These are phyloP conservation scores for Sarcophaga bullata DNA, from an alignment of 1,140 invertebrate species.

Conservation along the genomic window DNA sequence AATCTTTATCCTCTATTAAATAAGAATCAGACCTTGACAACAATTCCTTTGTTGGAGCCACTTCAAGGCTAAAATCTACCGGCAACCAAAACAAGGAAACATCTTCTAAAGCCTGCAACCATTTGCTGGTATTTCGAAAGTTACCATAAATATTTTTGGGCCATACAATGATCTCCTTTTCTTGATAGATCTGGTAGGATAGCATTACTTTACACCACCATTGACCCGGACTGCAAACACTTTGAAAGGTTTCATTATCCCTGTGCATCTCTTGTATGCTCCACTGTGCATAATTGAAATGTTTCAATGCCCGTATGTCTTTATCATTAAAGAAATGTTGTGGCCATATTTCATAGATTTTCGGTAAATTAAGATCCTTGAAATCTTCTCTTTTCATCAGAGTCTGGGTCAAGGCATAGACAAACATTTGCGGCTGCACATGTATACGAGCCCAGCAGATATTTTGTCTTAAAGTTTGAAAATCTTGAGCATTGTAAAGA, in stretches of 20 bases:
- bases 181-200: neutral
- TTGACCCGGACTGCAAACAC: neutral
- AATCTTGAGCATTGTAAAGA: constrained; percentile 74
- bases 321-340: constrained; percentile 72
- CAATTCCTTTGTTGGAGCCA: neutral
- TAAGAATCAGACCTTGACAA: neutral
- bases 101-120: constrained; percentile 50
- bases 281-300: constrained; percentile 51
- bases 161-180: constrained; percentile 40
- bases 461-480: constrained; percentile 70
- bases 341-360: constrained; percentile 76
- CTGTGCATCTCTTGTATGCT: neutral
- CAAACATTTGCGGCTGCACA: constrained; percentile 74
- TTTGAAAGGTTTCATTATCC: neutral
- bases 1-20: constrained; percentile 47
- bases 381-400: constrained; percentile 72
- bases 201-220: neutral
- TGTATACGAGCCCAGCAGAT: constrained; percentile 73
- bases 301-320: constrained; percentile 69
- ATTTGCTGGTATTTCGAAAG: constrained; percentile 42
- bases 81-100: constrained; percentile 44
- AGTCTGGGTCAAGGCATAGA: constrained; percentile 72
- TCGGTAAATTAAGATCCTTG: constrained; percentile 71
- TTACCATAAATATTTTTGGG: constrained; percentile 36
- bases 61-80: neutral